Base-by-base conservation (phyloP, 2,113 vertebrate genomes). In the Bujurquina vittata region DNA sequence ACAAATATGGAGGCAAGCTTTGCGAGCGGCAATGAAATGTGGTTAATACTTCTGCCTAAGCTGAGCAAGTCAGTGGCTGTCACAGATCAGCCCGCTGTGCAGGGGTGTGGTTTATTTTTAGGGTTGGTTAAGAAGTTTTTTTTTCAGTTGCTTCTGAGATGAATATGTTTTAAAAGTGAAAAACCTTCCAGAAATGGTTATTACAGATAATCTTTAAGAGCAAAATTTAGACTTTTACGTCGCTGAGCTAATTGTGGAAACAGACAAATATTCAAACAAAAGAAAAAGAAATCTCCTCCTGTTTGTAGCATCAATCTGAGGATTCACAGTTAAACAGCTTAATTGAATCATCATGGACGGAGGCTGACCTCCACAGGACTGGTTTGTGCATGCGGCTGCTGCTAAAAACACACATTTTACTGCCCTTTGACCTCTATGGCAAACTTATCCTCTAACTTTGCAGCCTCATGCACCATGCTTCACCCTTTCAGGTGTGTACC, bases 401-500 rank as follows among this genome's bases (percentile, higher is more conserved):
- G n/a, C 49, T 6, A 12, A 72, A 72, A 76, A 65, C 7, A 5
- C 1, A 75, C 33, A 33, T 33, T 33, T 33, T 7, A 33, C 55
- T 31, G 3, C 23, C 9, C 46, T 3, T 31, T 57, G 23, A 23
- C 10, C 52, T 86, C 29, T 49, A n/a, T 10, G 14, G 17, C 40
- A 56, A 80, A 22, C 4, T 18, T 43, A 60, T 40, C 31, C 37
- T n/a, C 46, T 54, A 17, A 57, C 74, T 54, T 61, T 67, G 83
- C 80, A 59, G 77, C 75, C 54, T 88, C 91, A 87, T 91, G 90
- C 87, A 62, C 77, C 88, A 87, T 90, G 89, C 91, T 87, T 35
- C 1, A 56, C 60, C 23, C 79, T 75, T 54, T 58, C 57, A 81
- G 82, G 59, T 75, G 52, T 92, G 91, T 96, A 99, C 98, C 97